phyloP scores from a whole-genome alignment of 2,888 invertebrate species.

The Temnothorax rugatulus region DNA sequence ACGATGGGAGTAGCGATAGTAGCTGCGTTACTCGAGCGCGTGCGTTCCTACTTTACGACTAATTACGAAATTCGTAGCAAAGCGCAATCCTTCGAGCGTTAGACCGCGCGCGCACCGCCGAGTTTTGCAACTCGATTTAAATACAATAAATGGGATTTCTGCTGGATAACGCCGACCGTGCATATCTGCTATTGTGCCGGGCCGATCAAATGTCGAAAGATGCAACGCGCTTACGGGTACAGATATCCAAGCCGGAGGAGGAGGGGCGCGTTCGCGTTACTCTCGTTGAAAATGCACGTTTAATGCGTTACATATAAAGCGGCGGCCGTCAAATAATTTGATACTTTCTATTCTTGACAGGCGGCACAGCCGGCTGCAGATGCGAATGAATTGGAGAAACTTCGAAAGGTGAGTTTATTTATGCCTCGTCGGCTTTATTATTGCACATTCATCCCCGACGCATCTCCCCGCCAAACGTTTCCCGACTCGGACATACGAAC shows the following conservation, averaged over 20 bases:
- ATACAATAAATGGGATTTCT: slow-evolving; percentile 67
- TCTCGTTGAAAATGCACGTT: slow-evolving; percentile 24
- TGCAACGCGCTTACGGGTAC: background rate
- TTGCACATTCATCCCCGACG: slow-evolving; percentile 27
- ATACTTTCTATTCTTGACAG: slow-evolving; percentile 69
- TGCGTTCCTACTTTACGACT: slow-evolving; percentile 40
- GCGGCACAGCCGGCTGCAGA: slow-evolving; percentile 64
- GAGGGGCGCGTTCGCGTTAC: background rate
- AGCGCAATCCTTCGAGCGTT: slow-evolving; percentile 52
- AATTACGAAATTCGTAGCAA: slow-evolving; percentile 53
- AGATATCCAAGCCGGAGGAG: background rate
- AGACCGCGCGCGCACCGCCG: background rate
- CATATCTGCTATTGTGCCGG: slow-evolving; percentile 36
- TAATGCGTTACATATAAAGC: slow-evolving; percentile 12
- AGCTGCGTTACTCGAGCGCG: slow-evolving; percentile 25
- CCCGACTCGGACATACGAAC: slow-evolving; percentile 7
- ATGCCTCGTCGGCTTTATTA: slow-evolving; percentile 34
- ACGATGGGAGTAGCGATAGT: slow-evolving; percentile 33
- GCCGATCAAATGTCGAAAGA: slow-evolving; percentile 55
- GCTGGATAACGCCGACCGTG: slow-evolving; percentile 20
- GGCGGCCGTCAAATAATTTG: slow-evolving; percentile 46
- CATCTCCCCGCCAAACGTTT: slow-evolving; percentile 14
- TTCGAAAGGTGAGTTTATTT: slow-evolving; percentile 79
- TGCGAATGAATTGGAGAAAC: slow-evolving; percentile 77
- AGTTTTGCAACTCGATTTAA: slow-evolving; percentile 68